Percentiles rank a stretch among this genome's conserved stretches.
Conservation (phyloP, 2,797 vertebrate genomes). For the Tangara arthus region DNA sequence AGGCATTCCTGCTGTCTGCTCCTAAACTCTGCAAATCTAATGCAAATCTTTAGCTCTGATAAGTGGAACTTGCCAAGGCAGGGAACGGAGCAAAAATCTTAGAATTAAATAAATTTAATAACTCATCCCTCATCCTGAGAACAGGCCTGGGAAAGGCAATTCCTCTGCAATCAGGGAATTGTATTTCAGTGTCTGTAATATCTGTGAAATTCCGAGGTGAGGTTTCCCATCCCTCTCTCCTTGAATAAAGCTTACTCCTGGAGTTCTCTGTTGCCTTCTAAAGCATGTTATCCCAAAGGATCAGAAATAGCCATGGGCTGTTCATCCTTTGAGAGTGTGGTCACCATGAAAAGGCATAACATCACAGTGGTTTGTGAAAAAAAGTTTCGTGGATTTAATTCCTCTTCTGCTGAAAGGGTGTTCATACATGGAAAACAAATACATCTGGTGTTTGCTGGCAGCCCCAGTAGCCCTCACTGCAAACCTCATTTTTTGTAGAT, state of each 20-base stretch:
- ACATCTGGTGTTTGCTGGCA: not conserved
- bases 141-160: not conserved
- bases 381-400: not conserved
- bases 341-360: not conserved
- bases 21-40: conserved; percentile 37
- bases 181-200: not conserved
- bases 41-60: conserved; percentile 10
- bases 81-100: conserved; percentile 19
- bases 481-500: not conserved
- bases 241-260: not conserved
- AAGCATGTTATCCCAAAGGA: not conserved
- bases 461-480: not conserved
- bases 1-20: conserved; percentile 50
- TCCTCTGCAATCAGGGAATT: not conserved
- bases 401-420: not conserved
- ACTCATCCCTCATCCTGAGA: not conserved
- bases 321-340: not conserved
- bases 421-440: not conserved
- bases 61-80: conserved; percentile 19
- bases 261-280: not conserved
- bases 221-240: not conserved
- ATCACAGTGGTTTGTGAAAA: not conserved
- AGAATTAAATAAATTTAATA: not conserved
- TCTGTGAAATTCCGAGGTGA: not conserved
- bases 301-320: not conserved